A percentile compares a stretch with the other conserved stretches of the same genome.
phyloP scores from a whole-genome alignment of 92 coral and sea anemone species.

The Bergia sp. region DNA sequence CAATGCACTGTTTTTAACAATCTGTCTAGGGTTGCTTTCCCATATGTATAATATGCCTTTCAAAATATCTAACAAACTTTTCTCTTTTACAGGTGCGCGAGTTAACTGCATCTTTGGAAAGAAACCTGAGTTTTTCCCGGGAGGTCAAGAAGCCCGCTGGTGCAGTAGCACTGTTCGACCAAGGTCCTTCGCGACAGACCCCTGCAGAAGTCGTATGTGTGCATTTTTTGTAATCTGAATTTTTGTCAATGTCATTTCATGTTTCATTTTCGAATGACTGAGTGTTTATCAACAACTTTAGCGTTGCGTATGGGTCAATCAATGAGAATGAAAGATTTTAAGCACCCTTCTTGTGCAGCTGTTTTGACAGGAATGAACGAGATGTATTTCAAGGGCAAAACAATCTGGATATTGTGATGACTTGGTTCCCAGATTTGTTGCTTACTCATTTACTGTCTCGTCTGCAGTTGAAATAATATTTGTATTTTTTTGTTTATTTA shows the following conservation, averaged over 20 bases:
- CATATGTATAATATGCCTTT: not conserved
- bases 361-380: not conserved
- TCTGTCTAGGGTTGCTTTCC: not conserved
- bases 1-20: not conserved
- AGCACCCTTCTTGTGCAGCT: not conserved
- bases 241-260: not conserved
- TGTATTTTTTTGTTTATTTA: too few species aligned
- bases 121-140: slow-evolving; percentile 71
- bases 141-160: slow-evolving; percentile 88
- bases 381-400: not conserved
- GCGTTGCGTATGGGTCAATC: not conserved
- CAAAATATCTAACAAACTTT: not conserved
- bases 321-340: not conserved
- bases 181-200: slow-evolving; percentile 38
- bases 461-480: too few species aligned
- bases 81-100: slow-evolving; percentile 72
- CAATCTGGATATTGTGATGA: not conserved
- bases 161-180: slow-evolving; percentile 84
- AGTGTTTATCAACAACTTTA: too few species aligned
- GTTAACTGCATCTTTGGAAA: slow-evolving; percentile 74
- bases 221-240: too few species aligned
- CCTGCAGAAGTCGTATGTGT: not conserved
- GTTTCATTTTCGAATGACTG: too few species aligned
- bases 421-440: not conserved
- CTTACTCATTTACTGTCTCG: not conserved